These are phyloP conservation scores for Nothobranchius furzeri DNA, from an alignment of 2,113 vertebrate species.

Conservation along the genomic window DNA sequence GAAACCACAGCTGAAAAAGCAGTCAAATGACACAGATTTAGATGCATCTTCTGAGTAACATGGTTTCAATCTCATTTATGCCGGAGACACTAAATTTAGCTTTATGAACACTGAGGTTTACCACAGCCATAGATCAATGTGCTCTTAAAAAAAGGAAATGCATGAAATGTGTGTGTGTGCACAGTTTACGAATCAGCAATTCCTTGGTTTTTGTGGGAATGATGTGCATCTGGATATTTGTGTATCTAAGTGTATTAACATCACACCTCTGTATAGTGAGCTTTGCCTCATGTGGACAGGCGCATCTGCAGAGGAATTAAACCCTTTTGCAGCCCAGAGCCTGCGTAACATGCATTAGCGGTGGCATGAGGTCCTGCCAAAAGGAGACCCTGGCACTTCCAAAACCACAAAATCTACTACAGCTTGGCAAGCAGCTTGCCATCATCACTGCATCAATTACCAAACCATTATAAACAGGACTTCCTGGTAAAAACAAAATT, in stretches of 20 bases:
- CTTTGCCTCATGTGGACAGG: constrained; percentile 26
- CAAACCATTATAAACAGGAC: background rate
- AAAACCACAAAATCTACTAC: constrained; percentile 48
- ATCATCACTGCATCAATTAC: constrained; percentile 7
- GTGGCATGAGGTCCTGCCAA: constrained; percentile 13
- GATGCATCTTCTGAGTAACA: background rate
- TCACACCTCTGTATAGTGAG: constrained; percentile 16
- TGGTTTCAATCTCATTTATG: constrained; percentile 12
- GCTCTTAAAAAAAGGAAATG: background rate
- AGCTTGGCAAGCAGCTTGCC: constrained; percentile 10
- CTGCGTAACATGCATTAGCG: background rate
- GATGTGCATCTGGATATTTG: constrained; percentile 49
- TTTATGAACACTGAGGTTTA: constrained; percentile 21
- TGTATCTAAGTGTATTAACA: constrained; percentile 50
- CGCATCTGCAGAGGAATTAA: constrained; percentile 5
- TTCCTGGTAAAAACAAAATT: constrained; percentile 23
- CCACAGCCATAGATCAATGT: background rate
- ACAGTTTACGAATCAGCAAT: constrained; percentile 13
- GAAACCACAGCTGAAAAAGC: background rate
- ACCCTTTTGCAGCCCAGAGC: constrained; percentile 14
- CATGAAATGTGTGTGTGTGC: background rate
- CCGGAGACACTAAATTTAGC: background rate
- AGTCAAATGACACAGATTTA: background rate
- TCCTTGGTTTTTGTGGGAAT: constrained; percentile 46
- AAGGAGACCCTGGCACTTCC: constrained; percentile 6